These are phyloP conservation scores for Lerema accius DNA, from an alignment of 1,140 invertebrate species.

Conservation along the genomic window DNA sequence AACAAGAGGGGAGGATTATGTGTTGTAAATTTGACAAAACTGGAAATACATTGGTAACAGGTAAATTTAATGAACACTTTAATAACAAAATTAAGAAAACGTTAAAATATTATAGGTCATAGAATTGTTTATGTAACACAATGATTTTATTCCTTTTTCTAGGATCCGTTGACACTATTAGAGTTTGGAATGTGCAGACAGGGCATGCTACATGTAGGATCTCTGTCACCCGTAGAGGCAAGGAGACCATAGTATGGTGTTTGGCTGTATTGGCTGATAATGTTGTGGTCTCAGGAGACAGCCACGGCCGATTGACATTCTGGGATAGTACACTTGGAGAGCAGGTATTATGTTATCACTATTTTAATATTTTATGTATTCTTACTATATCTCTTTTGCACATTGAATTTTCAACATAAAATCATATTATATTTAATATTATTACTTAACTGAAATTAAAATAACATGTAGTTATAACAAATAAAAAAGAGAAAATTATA, in stretches of 20 bases:
- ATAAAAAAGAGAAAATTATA: too few species aligned
- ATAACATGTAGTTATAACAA: too few species aligned
- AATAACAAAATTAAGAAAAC: too few species aligned
- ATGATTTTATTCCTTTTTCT: slow-evolving; percentile 29
- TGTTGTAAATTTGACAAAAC: slow-evolving; percentile 92
- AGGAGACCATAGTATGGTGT: slow-evolving; percentile 94
- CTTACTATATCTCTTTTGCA: too few species aligned
- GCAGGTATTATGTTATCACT: too few species aligned
- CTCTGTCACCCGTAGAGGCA: slow-evolving; percentile 86
- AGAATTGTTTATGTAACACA: too few species aligned
- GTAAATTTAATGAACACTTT: too few species aligned
- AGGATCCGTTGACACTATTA: slow-evolving; percentile 92
- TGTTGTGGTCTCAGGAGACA: slow-evolving; percentile 95
- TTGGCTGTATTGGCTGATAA: slow-evolving; percentile 91
- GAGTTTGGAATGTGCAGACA: slow-evolving; percentile 93
- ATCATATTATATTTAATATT: too few species aligned
- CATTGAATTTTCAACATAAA: too few species aligned
- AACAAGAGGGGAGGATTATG: slow-evolving; percentile 93
- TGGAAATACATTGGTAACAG: slow-evolving; percentile 90
- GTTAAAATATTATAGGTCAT: too few species aligned
- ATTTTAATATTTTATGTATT: too few species aligned
- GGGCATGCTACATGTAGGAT: slow-evolving; percentile 93
- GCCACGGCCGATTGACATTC: slow-evolving; percentile 91
- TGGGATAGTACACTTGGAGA: slow-evolving; percentile 93
- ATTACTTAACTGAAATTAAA: too few species aligned